Evolutionary conservation across 1,140 invertebrate genomes (phyloP).

Genomic region (roundworm (Caenorhabditis elegans)): WBcel235 BX284606.5:12417001-12417500

Average conservation of each 20-base stretch:
- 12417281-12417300: constrained; percentile 12
- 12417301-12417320: neutral
- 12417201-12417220: constrained; percentile 9
- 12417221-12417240: neutral
- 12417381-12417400: neutral
- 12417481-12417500: constrained; percentile 14
- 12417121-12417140: neutral
- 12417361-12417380: neutral
- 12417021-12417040: too few relatives aligned
- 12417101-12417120: constrained; percentile 28
- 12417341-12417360: neutral
- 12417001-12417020: too few relatives aligned
- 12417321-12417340: neutral
- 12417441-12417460: neutral
- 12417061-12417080: neutral
- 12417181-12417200: neutral
- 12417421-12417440: constrained; percentile 7
- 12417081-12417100: neutral
- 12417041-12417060: neutral
- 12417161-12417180: constrained; percentile 26
- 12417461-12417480: constrained; percentile 13
- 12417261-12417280: constrained; percentile 12
- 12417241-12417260: neutral
- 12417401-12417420: neutral
- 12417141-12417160: constrained; percentile 21